These are phyloP conservation scores for Polia nebulosa DNA, from an alignment of 2,888 invertebrate species.

Conservation along the genomic window DNA sequence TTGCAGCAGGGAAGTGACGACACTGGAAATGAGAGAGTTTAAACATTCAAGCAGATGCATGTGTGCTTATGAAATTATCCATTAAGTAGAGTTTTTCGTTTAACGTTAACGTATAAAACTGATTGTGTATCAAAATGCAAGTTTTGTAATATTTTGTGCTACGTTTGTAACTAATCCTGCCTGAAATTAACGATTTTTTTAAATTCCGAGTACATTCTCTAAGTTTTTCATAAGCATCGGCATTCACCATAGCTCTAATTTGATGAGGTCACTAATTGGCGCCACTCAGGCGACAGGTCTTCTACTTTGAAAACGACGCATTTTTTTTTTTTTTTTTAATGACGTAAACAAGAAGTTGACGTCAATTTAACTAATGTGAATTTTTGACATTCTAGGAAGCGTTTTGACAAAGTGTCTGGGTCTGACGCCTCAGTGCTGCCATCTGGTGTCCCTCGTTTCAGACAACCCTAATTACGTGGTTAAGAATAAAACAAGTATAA, in stretches of 20 bases:
- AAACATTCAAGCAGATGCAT: constrained; percentile 25
- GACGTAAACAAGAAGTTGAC: too few species aligned
- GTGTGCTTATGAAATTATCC: constrained; percentile 3
- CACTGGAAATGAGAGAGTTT: constrained; percentile 47
- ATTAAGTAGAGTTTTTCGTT: not conserved
- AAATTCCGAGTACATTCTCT: not conserved
- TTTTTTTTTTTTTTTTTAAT: too few species aligned
- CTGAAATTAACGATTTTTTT: too few species aligned
- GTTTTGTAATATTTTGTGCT: not conserved
- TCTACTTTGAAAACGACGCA: too few species aligned
- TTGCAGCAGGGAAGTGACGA: constrained; percentile 41
- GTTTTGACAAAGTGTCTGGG: too few species aligned
- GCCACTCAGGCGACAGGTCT: too few species aligned
- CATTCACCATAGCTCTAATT: not conserved
- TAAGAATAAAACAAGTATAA: constrained; percentile 8
- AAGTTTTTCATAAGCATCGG: not conserved
- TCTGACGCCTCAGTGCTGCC: too few species aligned
- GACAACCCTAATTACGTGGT: not conserved
- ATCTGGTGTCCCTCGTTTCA: too few species aligned
- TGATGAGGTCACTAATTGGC: too few species aligned
- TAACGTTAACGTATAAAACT: not conserved
- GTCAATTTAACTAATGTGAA: too few species aligned
- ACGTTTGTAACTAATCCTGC: not conserved
- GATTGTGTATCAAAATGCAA: not conserved
- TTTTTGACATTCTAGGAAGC: too few species aligned